Evolutionary conservation across 2,797 vertebrate species (phyloP).

Genomic region (Sebastes nivosus): DNA sequence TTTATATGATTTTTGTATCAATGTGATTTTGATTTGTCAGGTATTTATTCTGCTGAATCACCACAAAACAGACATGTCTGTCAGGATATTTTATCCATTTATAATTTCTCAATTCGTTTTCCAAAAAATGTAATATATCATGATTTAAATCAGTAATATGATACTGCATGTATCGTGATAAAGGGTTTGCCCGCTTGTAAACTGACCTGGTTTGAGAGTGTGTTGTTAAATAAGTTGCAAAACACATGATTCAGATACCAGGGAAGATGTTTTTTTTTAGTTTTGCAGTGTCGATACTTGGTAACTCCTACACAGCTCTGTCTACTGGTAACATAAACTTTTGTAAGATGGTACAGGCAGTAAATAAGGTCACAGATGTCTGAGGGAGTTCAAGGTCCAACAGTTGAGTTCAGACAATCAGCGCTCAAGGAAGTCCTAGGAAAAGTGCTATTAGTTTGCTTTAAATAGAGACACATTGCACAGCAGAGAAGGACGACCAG

Average conservation of each 20-base stretch:
- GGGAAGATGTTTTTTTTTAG: too few species aligned
- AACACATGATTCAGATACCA: too few species aligned
- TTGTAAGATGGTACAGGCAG: neutral
- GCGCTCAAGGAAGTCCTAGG: slow-evolving; percentile 19
- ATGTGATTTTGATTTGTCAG: neutral
- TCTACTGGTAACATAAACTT: neutral
- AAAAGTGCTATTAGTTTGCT: slow-evolving; percentile 64
- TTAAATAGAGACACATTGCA: slow-evolving; percentile 72
- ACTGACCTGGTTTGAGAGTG: neutral
- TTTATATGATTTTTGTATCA: neutral
- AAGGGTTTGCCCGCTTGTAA: neutral
- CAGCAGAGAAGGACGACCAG: slow-evolving; percentile 23
- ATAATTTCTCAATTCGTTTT: neutral
- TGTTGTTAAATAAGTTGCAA: too few species aligned
- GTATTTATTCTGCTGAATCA: neutral
- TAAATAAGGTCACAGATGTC: slow-evolving; percentile 9
- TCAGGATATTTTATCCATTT: neutral
- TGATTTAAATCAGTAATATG: neutral
- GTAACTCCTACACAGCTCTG: too few species aligned
- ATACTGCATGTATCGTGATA: neutral
- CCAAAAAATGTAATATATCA: neutral
- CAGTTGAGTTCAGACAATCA: slow-evolving; percentile 6
- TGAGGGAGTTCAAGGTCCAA: slow-evolving; percentile 22
- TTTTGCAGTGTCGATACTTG: too few species aligned
- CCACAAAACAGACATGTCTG: neutral